Evolutionary conservation across 2,113 vertebrate species (phyloP).

Genomic region (Neogale vison): DNA sequence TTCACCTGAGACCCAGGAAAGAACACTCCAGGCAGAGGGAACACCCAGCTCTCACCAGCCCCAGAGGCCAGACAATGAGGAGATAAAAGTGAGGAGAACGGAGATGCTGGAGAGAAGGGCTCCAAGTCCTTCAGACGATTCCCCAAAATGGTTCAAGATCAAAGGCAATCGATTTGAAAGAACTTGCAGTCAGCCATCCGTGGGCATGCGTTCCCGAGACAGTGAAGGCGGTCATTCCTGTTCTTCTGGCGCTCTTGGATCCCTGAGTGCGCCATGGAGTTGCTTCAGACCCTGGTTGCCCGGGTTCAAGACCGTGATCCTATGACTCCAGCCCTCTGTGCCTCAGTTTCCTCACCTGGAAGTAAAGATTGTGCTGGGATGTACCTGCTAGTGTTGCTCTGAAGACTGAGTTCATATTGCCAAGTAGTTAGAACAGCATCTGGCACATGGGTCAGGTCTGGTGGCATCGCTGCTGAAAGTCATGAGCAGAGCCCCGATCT

Average conservation of each 20-base stretch:
- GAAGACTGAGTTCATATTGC: neutral
- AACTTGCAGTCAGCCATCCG: neutral
- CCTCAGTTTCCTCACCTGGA: neutral
- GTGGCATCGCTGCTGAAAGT: neutral
- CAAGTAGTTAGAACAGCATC: neutral
- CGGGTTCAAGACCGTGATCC: neutral
- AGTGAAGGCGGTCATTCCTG: accelerated
- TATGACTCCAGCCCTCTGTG: neutral
- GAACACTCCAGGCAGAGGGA: no score
- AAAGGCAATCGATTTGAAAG: neutral
- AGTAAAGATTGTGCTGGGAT: neutral
- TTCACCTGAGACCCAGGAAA: neutral
- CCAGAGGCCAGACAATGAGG: neutral
- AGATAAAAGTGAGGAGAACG: neutral
- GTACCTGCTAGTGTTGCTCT: no score
- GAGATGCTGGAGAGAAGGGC: neutral
- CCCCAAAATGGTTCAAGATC: neutral
- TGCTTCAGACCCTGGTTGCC: neutral
- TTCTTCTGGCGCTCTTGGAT: neutral
- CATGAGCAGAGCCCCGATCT: neutral
- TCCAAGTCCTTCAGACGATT: neutral
- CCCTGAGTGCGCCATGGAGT: accelerated
- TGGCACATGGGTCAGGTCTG: neutral
- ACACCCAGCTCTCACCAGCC: neutral
- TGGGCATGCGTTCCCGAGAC: neutral